Evolutionary conservation across 1,140 invertebrate species (phyloP), one percentile per base, ranked within the genome.

Genomic region (Stenopsyche tienmushanensis): DNA sequence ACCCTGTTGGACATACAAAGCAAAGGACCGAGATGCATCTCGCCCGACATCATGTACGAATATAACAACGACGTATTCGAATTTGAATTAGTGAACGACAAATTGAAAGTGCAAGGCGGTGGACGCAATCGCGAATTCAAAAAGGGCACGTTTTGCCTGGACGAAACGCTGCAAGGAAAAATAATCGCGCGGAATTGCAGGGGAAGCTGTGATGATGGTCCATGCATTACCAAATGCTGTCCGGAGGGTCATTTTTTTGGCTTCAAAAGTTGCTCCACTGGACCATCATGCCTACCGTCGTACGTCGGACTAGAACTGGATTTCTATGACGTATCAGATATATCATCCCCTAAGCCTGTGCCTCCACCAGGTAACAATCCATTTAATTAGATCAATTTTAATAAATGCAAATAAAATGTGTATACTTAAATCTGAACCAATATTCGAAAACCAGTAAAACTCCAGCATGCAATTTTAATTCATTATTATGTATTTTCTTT

Each of bases 161-260:
- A 81, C 24, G 66, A 72, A 15, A 71, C 73, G 25, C 17, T 18
- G 1, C 50, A 66, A 2, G 41, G 59, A 0, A 49, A 47, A 10
- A 34, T 77, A 13, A 58, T 81, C 3, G 78, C 74, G 15, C 73
- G 78, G 47, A 74, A 73, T 3, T 81, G 78, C 66, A 72, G 75
- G 3, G 39, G 49, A 17, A 66, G 74, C 29, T 79, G 75, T 65
- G 58, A 62, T n/a, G 76, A 72, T 45, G 74, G 70, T 49, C 76
- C 77, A 9, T 77, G 77, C 63, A 52, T 81, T 3, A 73, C 72
- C 25, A 81, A 81, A 63, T 81, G 80, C 53, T 81, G 80, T 71
- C 77, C 76, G 5, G 71, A 75, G n/a, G 78, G 78, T 42, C 54
- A 76, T n/a, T 29, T 49, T 9, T 60, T 42, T 73, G 78, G 65